Evolutionary conservation across 2,888 invertebrate species (phyloP).

Genomic region (Eupithecia centaureata): DNA sequence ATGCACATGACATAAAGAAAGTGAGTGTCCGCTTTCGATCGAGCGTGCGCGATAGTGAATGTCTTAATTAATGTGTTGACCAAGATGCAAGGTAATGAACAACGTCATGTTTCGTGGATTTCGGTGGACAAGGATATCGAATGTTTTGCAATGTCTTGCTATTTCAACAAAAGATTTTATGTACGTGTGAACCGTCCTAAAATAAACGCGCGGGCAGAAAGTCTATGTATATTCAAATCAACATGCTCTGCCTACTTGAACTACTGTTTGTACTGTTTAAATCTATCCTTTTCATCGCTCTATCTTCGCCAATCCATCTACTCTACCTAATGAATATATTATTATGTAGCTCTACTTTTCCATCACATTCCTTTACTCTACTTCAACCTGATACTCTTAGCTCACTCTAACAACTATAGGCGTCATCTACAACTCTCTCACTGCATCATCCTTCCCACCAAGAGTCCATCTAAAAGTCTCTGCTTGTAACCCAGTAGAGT

Average conservation of each 20-base stretch:
- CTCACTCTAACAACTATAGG: not conserved
- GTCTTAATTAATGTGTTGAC: constrained; percentile 15
- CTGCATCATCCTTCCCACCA: too few species aligned
- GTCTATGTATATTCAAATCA: not conserved
- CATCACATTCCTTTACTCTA: not conserved
- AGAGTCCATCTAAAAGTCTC: too few species aligned
- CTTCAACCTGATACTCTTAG: not conserved
- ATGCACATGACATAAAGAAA: constrained; percentile 20
- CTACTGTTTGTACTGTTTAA: not conserved
- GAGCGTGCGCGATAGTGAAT: constrained; percentile 21
- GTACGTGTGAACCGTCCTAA: too few species aligned
- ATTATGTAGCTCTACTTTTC: not conserved
- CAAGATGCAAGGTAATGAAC: constrained; percentile 4
- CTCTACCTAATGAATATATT: not conserved
- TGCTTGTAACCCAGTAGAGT: not conserved
- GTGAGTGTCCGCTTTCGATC: constrained; percentile 27
- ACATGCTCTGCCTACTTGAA: not conserved
- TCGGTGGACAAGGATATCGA: not conserved
- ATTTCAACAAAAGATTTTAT: not conserved
- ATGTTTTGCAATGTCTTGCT: not conserved
- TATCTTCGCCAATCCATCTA: not conserved
- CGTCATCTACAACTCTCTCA: not conserved
- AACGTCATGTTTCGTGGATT: not conserved
- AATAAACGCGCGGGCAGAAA: not conserved
- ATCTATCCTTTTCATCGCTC: too few species aligned